Conservation (phyloP, 35 echinoderm and acorn worm species). For the Heliocidaris erythrogramma region DNA sequence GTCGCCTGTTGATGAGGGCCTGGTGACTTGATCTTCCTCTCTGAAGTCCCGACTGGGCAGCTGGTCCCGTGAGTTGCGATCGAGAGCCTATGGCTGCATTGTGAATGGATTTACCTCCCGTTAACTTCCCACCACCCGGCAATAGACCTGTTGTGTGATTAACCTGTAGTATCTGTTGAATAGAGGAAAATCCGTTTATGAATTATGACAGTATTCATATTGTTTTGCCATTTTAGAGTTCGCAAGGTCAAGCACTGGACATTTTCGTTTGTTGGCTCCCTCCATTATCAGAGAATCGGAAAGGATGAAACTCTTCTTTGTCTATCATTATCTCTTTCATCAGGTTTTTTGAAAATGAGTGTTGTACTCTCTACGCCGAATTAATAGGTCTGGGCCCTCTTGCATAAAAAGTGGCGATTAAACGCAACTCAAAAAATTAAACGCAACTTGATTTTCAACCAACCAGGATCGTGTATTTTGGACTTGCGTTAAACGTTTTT, state of each 20-base stretch:
- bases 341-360: no score
- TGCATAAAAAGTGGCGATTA: no score
- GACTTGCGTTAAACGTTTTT: no score
- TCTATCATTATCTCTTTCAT: no score
- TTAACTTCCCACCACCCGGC: not conserved
- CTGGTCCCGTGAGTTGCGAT: not conserved
- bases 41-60: not conserved
- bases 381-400: no score
- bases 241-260: not conserved
- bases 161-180: constrained; percentile 29
- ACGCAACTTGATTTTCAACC: no score
- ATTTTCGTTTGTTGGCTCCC: not conserved
- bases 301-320: not conserved
- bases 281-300: not conserved
- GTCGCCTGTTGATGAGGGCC: constrained; percentile 14
- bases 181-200: not conserved
- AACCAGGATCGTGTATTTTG: no score
- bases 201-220: not conserved
- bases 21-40: constrained; percentile 1
- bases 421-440: no score
- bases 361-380: no score
- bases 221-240: not conserved
- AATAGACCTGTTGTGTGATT: not conserved
- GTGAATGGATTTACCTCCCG: constrained; percentile 32
- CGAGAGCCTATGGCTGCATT: not conserved